Evolutionary conservation across 92 coral and sea anemone species (phyloP), one percentile per base, ranked within the genome.

Genomic region (Plumapathes pennacea): DNA sequence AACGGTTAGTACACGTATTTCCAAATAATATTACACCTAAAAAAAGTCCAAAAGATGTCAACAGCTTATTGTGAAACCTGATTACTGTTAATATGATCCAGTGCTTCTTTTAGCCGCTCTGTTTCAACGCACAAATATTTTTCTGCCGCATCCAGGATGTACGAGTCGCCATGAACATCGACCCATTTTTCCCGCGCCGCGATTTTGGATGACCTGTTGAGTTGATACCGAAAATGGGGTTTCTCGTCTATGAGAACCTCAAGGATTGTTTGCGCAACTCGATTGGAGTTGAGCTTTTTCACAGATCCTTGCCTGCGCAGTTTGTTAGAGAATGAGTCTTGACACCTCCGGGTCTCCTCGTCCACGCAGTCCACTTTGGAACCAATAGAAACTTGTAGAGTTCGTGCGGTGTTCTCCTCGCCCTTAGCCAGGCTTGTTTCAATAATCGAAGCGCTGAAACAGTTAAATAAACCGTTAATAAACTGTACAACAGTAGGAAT

Each of bases 201-300:
- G 50, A 87, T 96, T 66, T 54, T 80, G 27, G 92, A 84, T 17
- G 82, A 67, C 56, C 84, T 74, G 47, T 84, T 91, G 11, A 91
- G 38, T 52, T 91, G 97, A 56, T 91, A 91, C 15, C 97, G 88
- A 53, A 91, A 87, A 57, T 91, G 97, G 3, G 97, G 97, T 49
- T 80, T 69, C 25, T 89, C 88, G 14, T 73, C 82, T 18, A 88
- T 54, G 38, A 88, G 60, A 33, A 82, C 64, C 19, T 76, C 74
- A 34, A 77, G 82, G 36, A 91, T 52, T 4, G 84, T 69, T 37
- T 66, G 76, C n/a, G 86, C 73, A 28, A 91, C 78, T 51, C 85
- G 81, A 34, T 49, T 58, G 31, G 85, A 72, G 71, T 91, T 78
- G 36, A 89, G 71, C 72, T 88, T 91, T 76, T 91, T 91, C 37